phyloP scores from a whole-genome alignment of 1,140 invertebrate genomes.

The Cydia strobilella region DNA sequence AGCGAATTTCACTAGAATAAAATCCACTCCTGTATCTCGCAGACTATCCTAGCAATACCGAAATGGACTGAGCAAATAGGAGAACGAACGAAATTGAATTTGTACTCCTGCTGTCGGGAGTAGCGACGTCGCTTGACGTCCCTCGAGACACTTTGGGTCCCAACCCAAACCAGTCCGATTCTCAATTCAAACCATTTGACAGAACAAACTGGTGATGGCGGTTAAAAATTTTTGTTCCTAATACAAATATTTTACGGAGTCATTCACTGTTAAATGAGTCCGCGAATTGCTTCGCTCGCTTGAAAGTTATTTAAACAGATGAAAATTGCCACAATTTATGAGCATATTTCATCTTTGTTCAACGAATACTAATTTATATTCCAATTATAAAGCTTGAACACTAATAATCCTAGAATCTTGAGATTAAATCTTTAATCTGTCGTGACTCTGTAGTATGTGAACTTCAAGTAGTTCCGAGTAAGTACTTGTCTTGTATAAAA shows the following conservation, averaged over 20 bases:
- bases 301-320: conserved; percentile 15
- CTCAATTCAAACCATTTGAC: conserved; percentile 37
- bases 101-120: conserved; percentile 48
- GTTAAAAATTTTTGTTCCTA: conserved; percentile 31
- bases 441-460: no score
- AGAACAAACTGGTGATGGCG: conserved; percentile 22
- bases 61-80: conserved; percentile 62
- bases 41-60: conserved; percentile 56
- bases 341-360: background rate
- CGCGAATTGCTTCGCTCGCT: background rate
- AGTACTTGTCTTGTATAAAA: no score
- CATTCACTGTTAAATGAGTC: conserved; percentile 31
- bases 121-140: conserved; percentile 42
- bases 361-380: background rate
- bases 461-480: no score
- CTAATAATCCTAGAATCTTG: background rate
- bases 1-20: conserved; percentile 35
- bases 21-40: conserved; percentile 50
- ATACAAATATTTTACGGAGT: conserved; percentile 35
- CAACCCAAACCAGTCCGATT: conserved; percentile 33
- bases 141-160: conserved; percentile 46
- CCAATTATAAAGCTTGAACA: background rate
- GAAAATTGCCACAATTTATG: background rate
- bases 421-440: no score
- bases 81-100: conserved; percentile 65